A percentile compares a stretch with the other conserved stretches of the same genome.
These are phyloP conservation scores for Umimayanthus chanpuru DNA, from an alignment of 92 coral and sea anemone genomes.

Conservation along the genomic window DNA sequence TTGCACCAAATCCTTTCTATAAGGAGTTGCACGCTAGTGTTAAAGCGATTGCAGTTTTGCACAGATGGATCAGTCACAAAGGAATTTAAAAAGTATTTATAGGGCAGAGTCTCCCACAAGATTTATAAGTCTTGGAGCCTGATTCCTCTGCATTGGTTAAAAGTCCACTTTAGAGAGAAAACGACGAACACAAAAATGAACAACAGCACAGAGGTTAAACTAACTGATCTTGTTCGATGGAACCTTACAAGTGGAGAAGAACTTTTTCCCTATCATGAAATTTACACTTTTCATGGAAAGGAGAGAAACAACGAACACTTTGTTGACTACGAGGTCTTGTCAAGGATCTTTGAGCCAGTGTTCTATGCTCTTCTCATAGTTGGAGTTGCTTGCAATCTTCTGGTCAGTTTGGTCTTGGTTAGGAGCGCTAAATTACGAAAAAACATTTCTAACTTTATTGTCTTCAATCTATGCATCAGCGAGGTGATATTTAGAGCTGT, in stretches of 20 bases:
- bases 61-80: no score
- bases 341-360: conserved; percentile 13
- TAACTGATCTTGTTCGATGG: not conserved
- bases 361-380: not conserved
- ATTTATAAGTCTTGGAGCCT: not conserved
- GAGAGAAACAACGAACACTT: not conserved
- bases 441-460: not conserved
- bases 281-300: not conserved
- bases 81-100: no score
- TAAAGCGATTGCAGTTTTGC: no score
- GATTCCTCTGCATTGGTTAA: not conserved
- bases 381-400: conserved; percentile 6
- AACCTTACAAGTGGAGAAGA: not conserved
- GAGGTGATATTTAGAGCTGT: not conserved
- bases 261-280: not conserved
- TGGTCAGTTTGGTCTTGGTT: not conserved
- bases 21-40: no score
- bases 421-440: not conserved
- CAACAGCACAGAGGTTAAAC: not conserved
- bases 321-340: not conserved
- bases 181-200: not conserved
- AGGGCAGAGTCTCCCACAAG: not conserved
- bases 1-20: no score
- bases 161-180: not conserved
- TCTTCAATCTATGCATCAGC: conserved; percentile 15